These are phyloP conservation scores for Montifringilla adamsi DNA, from an alignment of 2,113 vertebrate species.

Conservation along the genomic window DNA sequence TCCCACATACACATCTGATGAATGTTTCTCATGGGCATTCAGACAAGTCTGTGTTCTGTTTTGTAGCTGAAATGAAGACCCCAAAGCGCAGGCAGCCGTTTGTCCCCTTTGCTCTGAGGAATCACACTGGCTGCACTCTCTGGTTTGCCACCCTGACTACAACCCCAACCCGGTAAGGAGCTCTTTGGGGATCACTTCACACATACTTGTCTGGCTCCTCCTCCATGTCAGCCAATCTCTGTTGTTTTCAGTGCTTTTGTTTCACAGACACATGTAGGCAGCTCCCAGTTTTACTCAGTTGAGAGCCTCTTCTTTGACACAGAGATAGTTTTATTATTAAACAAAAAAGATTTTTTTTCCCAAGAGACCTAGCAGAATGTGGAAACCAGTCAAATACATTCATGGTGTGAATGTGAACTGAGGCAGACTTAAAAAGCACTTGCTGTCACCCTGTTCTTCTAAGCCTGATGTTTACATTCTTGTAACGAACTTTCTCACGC, in stretches of 20 bases:
- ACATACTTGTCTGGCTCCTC: background rate
- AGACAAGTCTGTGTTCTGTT: background rate
- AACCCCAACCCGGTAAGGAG: slow-evolving; percentile 89
- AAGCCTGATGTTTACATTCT: too few species aligned
- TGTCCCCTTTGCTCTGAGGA: slow-evolving; percentile 90
- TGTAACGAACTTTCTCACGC: too few species aligned
- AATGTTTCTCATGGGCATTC: rapidly evolving
- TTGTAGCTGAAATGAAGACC: slow-evolving; percentile 78
- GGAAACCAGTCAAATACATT: background rate
- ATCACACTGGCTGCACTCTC: slow-evolving; percentile 93
- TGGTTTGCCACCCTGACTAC: slow-evolving; percentile 96
- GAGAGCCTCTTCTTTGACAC: background rate
- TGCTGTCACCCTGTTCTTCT: too few species aligned
- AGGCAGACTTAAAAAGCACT: background rate
- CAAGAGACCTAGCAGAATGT: background rate
- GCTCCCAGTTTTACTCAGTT: background rate
- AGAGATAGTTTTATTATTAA: background rate
- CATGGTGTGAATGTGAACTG: background rate
- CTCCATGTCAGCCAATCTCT: background rate
- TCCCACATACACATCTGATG: background rate
- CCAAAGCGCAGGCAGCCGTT: slow-evolving; percentile 93
- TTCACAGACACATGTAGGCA: background rate
- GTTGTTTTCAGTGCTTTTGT: background rate
- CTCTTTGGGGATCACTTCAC: background rate
- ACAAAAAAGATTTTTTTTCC: background rate